Evolutionary conservation across 1,140 invertebrate species (phyloP), one percentile per base, ranked within the genome.

Genomic region (Atta cephalotes): DNA sequence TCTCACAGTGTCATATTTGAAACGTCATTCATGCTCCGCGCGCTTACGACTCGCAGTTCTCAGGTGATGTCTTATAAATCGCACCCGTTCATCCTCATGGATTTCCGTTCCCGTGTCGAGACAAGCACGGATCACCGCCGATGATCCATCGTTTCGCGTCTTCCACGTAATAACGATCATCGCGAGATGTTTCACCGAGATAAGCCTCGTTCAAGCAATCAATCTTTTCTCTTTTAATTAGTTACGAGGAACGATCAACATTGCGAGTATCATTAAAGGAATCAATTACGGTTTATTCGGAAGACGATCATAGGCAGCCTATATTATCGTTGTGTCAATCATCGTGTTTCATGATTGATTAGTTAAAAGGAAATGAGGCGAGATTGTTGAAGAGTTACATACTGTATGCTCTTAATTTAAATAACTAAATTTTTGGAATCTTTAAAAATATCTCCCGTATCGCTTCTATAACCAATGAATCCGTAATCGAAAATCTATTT

Each of bases 21-120:
- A 31, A 21, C 35, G 68, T 18, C 79, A 71, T 71, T 71, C 51
- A 71, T 58, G 39, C 35, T 45, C 68, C 56, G 80, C 80, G 80
- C 80, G 56, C n/a, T 72, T 74, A 31, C 39, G 35, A 62, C 35
- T 31, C 80, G 80, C 66, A 58, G 6, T 49, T 60, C 12, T 60
- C 56, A 60, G 25, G 18, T 21, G 10, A 81, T 14, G 77, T 35
- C 18, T 66, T 16, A 14, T 21, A 39, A 81, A 68, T 51, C 39
- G 78, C 28, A 28, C 31, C 21, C 58, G 35, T 63, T 45, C 39
- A 51, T 81, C 53, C 39, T 76, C 70, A 35, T 14, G 14, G n/a
- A 76, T 62, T 80, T 80, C n/a, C 49, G 45, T 25, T 66, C 53
- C 53, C 25, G 66, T 16, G 16, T 21, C 49, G 31, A 39, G 63